These are phyloP conservation scores for Blera fallax DNA, from an alignment of 2,888 invertebrate genomes.

Conservation along the genomic window DNA sequence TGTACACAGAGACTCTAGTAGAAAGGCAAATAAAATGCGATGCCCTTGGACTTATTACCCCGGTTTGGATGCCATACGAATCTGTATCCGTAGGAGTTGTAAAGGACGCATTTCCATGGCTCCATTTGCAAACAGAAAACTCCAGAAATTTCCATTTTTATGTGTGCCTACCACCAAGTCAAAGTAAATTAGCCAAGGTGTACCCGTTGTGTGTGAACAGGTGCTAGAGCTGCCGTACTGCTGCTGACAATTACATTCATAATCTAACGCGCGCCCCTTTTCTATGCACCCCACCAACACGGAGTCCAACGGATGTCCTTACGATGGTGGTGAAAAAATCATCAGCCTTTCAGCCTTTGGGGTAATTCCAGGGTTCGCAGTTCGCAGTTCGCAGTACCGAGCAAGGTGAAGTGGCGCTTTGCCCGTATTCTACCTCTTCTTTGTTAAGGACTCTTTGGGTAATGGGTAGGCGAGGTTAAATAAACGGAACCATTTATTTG, in stretches of 20 bases:
- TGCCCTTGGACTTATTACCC: constrained; percentile 48
- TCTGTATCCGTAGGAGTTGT: neutral
- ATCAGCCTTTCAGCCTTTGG: neutral
- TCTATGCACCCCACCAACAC: too few relatives aligned
- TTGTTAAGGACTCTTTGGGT: constrained; percentile 1
- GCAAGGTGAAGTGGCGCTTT: constrained; percentile 30
- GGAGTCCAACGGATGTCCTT: neutral
- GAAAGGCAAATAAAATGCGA: constrained; percentile 18
- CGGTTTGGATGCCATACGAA: neutral
- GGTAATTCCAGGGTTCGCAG: neutral
- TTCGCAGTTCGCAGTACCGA: neutral
- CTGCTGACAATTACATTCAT: constrained; percentile 34
- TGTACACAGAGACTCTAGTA: neutral
- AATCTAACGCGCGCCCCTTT: neutral
- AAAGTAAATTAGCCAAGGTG: constrained; percentile 33
- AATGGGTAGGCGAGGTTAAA: constrained; percentile 27
- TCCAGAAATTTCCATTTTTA: constrained; percentile 23
- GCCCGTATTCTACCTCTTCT: neutral
- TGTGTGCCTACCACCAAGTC: neutral
- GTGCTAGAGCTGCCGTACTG: neutral
- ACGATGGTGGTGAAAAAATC: neutral
- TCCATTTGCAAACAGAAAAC: neutral
- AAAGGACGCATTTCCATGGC: neutral
- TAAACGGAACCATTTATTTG: constrained; percentile 10
- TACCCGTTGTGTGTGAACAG: constrained; percentile 4